phyloP scores from a whole-genome alignment of 2,797 vertebrate genomes.

The Alcedo atthis region DNA sequence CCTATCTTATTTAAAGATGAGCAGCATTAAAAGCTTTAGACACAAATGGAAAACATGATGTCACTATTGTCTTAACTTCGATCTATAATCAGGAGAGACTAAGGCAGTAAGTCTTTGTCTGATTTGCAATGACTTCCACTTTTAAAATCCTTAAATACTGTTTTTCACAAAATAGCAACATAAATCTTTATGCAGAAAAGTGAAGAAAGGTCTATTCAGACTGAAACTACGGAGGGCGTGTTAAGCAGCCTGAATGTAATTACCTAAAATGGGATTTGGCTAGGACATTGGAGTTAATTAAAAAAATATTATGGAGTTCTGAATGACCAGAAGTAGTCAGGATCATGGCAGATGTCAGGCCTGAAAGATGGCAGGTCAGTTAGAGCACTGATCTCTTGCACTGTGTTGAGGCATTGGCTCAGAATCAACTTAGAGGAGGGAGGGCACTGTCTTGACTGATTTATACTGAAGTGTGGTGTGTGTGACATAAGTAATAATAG shows the following conservation, averaged over 20 bases:
- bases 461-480: neutral
- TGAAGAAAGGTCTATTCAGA: neutral
- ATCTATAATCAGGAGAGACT: neutral
- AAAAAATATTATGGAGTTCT: neutral
- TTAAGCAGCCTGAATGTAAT: neutral
- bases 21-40: neutral
- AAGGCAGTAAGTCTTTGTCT: neutral
- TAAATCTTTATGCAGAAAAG: constrained; percentile 23
- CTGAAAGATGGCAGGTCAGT: neutral
- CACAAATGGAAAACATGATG: neutral
- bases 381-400: neutral
- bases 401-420: neutral
- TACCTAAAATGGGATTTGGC: constrained; percentile 27
- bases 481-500: neutral
- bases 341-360: neutral
- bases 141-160: neutral
- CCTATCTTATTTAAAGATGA: neutral
- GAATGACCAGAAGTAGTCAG: neutral
- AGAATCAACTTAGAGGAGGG: neutral
- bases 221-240: neutral
- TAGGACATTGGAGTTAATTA: neutral
- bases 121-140: neutral
- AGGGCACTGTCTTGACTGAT: neutral
- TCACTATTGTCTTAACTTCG: neutral
- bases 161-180: neutral